Percentiles rank a stretch among this genome's conserved stretches.
Conservation (phyloP, 2,888 invertebrate genomes). For the Eristalis intricaria region DNA sequence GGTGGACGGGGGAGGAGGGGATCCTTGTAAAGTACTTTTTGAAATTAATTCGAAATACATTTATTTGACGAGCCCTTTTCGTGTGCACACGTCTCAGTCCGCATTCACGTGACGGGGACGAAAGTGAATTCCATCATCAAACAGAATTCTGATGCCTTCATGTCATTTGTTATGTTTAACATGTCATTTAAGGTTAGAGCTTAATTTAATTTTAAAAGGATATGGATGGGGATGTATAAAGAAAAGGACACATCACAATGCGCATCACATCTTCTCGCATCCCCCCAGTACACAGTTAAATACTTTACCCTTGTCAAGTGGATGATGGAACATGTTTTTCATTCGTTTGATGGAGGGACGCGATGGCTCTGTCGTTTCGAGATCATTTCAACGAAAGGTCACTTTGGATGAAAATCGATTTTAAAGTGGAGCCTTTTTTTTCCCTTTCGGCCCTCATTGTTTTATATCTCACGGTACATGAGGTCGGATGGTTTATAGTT, state of each 20-base stretch:
- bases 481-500: not conserved
- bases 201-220: conserved; percentile 45
- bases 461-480: not conserved
- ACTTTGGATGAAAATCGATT: conserved; percentile 15
- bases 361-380: not conserved
- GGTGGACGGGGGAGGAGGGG: not conserved
- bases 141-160: conserved; percentile 30
- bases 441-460: not conserved
- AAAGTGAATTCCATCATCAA: conserved; percentile 6
- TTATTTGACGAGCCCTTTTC: not conserved
- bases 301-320: conserved; percentile 40
- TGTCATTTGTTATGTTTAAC: conserved; percentile 49
- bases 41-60: not conserved
- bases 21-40: not conserved
- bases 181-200: conserved; percentile 19
- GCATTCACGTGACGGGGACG: not conserved
- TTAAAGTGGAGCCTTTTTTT: conserved; percentile 8
- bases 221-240: not conserved
- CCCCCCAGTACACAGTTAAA: conserved; percentile 26
- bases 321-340: conserved; percentile 25
- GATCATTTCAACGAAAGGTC: conserved; percentile 22
- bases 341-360: not conserved
- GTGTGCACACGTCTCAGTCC: not conserved
- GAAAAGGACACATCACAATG: conserved; percentile 46
- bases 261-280: conserved; percentile 24